Conservation (phyloP, 2,797 vertebrate species). For the Eulemur albifrons region DNA sequence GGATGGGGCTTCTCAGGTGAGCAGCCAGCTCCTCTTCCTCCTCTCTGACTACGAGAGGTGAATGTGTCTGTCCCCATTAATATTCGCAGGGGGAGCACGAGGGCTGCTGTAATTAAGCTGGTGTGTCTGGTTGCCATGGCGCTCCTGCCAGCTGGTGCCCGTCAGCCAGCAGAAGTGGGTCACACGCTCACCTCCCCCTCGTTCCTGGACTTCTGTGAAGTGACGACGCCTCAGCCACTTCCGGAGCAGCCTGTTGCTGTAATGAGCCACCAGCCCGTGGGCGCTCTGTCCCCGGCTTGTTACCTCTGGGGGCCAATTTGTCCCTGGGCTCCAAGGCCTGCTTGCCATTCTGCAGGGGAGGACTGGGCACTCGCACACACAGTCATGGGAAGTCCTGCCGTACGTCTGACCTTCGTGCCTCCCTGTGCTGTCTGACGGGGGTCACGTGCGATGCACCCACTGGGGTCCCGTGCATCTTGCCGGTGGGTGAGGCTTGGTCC, state of each 20-base stretch:
- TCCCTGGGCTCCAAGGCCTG: background rate
- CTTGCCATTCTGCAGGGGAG: accelerated
- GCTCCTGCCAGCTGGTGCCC: constrained; percentile 64
- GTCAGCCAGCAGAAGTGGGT: constrained; percentile 80
- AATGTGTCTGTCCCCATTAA: constrained; percentile 59
- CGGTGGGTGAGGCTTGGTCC: accelerated
- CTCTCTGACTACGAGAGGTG: background rate
- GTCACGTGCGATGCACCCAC: accelerated
- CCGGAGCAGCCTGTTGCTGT: background rate
- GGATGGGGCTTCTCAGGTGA: accelerated
- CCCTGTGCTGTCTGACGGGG: accelerated
- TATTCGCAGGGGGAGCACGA: constrained; percentile 24
- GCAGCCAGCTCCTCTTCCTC: accelerated
- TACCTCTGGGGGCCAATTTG: background rate
- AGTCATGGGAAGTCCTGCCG: accelerated
- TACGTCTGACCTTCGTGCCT: background rate
- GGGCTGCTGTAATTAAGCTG: constrained; percentile 72
- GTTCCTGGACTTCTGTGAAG: background rate
- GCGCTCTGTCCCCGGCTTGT: accelerated
- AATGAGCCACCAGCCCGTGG: background rate
- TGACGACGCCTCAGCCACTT: background rate
- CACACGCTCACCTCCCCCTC: constrained; percentile 53
- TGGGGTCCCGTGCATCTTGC: accelerated
- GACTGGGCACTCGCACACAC: accelerated
- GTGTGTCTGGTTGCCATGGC: constrained; percentile 80